Evolutionary conservation across 2,797 vertebrate species (phyloP), one percentile per base, ranked within the genome.

Genomic region (Meriones psammophilus): DNA sequence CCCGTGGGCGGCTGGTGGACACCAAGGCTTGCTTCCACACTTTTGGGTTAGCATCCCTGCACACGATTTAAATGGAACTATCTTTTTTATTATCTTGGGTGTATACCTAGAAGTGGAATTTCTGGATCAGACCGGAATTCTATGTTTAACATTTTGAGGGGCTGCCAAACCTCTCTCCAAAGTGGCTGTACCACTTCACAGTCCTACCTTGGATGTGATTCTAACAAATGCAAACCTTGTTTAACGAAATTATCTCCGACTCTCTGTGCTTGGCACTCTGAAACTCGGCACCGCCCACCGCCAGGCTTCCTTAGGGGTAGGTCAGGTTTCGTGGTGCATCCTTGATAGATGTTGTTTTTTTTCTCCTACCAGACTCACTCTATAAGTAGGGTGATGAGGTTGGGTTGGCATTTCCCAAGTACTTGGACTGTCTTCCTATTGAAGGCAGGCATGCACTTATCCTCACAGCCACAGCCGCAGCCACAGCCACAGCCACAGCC

Each of bases 121-220:
- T 76, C 58, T 87, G 80, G 60, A 77, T 94, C 68, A 69, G 58
- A 90, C 26, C 68, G 74, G 73, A 89, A 87, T 69, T 89, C 36
- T 86, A 33, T 60, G 74, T 74, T 92, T 85, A 80, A 86, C 93
- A 42, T 86, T 85, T 74, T 69, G 80, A 92, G 62, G 58, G 74
- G 58, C 69, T 81, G 86, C 80, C 54, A 62, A 92, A 54, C 33
- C 90, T 66, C 86, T 89, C 80, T 94, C 80, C 86, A 81, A 76
- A 89, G 80, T 50, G 68, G 80, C 74, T 80, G 58, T 13, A 17
- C 58, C 30, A 18, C 74, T 79, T 94, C 66, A 74, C 86, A 80
- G 46, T 94, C 66, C 66, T 56, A 92, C 93, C 80, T 94, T 69
- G 50, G 73, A 81, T 80, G 50, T 42, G 74, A 80, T 78, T 73